Percentiles rank a stretch among this genome's conserved stretches.
These are phyloP conservation scores for Empidonax alnorum DNA, from an alignment of 2,113 vertebrate genomes.

Conservation along the genomic window DNA sequence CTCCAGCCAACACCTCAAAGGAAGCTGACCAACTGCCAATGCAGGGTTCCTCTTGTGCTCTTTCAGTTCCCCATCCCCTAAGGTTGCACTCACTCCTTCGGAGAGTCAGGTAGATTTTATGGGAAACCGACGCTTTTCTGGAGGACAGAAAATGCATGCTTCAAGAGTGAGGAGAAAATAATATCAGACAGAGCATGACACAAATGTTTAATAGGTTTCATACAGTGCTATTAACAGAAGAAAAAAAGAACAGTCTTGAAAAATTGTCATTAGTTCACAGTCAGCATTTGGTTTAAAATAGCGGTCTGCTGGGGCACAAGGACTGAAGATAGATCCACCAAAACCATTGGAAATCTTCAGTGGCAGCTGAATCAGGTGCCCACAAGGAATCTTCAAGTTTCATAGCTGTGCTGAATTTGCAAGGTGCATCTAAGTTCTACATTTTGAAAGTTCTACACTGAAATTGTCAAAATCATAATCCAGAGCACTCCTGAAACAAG, in stretches of 20 bases:
- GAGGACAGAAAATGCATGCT: not conserved
- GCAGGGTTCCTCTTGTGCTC: not conserved
- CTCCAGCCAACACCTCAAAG: not conserved
- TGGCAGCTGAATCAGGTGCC: not conserved
- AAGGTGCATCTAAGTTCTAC: not conserved
- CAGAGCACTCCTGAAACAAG: not conserved
- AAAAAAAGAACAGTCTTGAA: not conserved
- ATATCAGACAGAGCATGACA: not conserved
- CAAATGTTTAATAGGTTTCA: not conserved
- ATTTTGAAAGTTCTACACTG: not conserved
- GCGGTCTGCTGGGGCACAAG: not conserved
- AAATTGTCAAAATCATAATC: not conserved
- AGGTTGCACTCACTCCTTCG: not conserved
- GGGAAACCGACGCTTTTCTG: not conserved
- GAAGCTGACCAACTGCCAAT: not conserved
- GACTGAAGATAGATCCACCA: not conserved
- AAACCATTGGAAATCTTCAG: not conserved
- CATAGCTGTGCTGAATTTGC: not conserved
- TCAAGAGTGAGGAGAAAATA: not conserved
- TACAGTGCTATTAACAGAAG: not conserved
- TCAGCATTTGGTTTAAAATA: not conserved
- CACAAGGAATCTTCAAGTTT: not conserved
- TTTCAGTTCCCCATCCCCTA: not conserved
- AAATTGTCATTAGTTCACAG: not conserved
- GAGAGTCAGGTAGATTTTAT: not conserved